Base-by-base conservation (phyloP, 2,797 vertebrate genomes). In the Enteromius radiatus region DNA sequence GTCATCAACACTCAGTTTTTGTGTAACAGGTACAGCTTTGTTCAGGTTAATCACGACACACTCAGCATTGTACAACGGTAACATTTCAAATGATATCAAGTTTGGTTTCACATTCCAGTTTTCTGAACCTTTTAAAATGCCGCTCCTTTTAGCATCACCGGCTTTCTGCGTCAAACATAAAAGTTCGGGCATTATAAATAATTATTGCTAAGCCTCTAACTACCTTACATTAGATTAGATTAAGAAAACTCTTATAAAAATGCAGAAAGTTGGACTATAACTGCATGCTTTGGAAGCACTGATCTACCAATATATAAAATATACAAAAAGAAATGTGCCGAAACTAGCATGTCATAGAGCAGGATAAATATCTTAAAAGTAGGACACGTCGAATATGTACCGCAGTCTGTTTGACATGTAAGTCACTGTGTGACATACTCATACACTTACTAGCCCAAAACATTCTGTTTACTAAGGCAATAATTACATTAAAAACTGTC, bases 271-370 rank as follows among this genome's bases (percentile, higher is more conserved):
- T 82, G 76, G 87, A 89, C 89, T 88, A 90, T 83, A 90, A 90
- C 93, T 88, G 88, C 93, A 93, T 92, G 94, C 93, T 92, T 91
- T 91, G 91, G 93, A 95, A 95, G 95, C 94, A 94, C 92, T 88
- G 89, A 90, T 92, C 92, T 91, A 88, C 61, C 85, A 78, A 86
- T 78, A 87, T 93, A 94, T 90, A 95, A 95, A 96, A 94, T 88
- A 92, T 93, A 95, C 91, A 93, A 95, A 92, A 94, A 84, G 45
- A 84, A 84, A 85, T n/a, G 26, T 73, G 67, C 86, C 78, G 45
- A 87, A 88, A 84, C 90, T 90, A 92, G 88, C 91, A 91, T 84
- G 87, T 92, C 84, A 86, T 88, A 89, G 87, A 89, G 88, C 90
- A 88, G 80, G 89, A 91, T 92, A 93, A 94, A 93, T 93, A 91